Percentiles rank a stretch among this genome's conserved stretches.
These are phyloP conservation scores for Scalopus aquaticus DNA, from an alignment of 2,113 vertebrate species.

Conservation along the genomic window DNA sequence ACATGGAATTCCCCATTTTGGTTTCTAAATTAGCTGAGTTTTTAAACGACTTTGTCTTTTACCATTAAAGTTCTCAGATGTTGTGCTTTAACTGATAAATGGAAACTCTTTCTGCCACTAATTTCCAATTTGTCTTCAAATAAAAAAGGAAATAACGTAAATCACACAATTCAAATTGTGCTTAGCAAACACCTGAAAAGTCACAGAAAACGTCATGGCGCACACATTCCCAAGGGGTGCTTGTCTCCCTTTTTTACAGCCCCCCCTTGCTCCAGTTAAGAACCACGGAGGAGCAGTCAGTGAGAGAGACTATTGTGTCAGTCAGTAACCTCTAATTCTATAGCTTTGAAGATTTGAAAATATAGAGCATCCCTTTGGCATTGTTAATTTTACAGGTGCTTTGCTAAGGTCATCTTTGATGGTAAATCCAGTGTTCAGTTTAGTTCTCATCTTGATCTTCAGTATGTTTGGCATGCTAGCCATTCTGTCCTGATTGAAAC, in stretches of 20 bases:
- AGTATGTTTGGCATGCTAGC: background rate
- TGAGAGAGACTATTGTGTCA: background rate
- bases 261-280: background rate
- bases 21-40: background rate
- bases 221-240: background rate
- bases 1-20: background rate
- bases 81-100: background rate
- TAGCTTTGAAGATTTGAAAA: background rate
- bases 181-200: background rate
- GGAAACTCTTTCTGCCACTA: background rate
- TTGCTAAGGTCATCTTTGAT: background rate
- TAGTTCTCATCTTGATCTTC: background rate
- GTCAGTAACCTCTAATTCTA: background rate
- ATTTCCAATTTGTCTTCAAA: background rate
- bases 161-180: background rate
- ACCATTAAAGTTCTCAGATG: background rate
- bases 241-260: background rate
- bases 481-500: background rate
- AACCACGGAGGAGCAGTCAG: background rate
- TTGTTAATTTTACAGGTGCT: background rate
- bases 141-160: background rate
- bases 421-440: background rate
- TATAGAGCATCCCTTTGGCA: background rate
- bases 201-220: background rate
- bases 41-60: background rate